These are phyloP conservation scores for Scopus umbretta DNA, from an alignment of 2,113 vertebrate species.

Conservation along the genomic window DNA sequence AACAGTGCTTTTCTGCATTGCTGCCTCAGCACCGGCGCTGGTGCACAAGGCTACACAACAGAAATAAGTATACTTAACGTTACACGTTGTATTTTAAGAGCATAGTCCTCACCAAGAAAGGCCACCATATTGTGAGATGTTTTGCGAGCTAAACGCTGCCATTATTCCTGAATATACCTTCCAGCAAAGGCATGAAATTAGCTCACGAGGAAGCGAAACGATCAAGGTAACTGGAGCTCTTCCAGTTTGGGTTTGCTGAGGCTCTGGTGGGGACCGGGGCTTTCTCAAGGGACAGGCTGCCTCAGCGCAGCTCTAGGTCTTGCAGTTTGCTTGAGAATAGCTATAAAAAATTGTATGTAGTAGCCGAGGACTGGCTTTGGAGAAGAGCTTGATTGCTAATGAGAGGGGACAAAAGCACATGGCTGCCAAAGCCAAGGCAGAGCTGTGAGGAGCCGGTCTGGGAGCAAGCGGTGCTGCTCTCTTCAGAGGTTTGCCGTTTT, in stretches of 20 bases:
- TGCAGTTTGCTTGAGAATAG: neutral
- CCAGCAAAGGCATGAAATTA: neutral
- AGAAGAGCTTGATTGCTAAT: neutral
- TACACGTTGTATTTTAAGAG: accelerated
- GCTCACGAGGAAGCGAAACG: accelerated
- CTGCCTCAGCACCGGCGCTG: accelerated
- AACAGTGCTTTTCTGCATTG: accelerated
- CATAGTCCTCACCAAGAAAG: neutral
- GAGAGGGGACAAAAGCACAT: accelerated
- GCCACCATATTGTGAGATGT: neutral
- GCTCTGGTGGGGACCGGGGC: neutral
- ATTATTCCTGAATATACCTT: neutral
- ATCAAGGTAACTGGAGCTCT: neutral
- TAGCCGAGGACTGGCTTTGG: neutral
- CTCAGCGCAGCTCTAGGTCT: neutral
- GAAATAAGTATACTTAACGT: too few relatives aligned
- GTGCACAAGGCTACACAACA: accelerated
- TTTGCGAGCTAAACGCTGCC: neutral
- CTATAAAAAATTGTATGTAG: neutral
- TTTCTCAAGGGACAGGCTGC: neutral
- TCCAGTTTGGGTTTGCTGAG: neutral
- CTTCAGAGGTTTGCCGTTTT: accelerated
- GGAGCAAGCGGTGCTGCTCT: neutral
- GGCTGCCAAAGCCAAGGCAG: neutral
- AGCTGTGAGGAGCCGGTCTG: neutral